Conservation (phyloP, 1,140 invertebrate genomes). For the Camponotus vicinus region DNA sequence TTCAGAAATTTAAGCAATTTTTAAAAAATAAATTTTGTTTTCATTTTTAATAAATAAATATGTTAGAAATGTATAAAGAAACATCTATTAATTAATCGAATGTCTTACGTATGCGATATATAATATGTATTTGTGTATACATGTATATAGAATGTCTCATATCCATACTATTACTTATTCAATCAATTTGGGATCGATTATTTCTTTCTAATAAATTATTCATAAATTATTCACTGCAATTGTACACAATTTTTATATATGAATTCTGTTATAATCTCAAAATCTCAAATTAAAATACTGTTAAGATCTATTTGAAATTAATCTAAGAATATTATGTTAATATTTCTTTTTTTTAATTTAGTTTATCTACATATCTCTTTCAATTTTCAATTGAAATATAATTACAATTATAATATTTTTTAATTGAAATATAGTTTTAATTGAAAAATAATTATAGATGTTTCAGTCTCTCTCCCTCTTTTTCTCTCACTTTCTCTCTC, state of each 20-base stretch:
- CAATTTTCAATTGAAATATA: background rate
- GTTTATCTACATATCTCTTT: background rate
- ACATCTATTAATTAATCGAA: background rate
- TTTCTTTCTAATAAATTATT: background rate
- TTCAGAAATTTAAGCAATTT: background rate
- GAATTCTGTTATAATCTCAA: background rate
- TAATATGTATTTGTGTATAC: background rate
- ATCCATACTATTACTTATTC: background rate
- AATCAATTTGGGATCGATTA: background rate
- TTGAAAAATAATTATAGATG: background rate
- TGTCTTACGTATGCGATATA: background rate
- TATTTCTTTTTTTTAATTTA: background rate
- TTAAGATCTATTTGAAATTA: slow-evolving; percentile 24
- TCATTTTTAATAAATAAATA: background rate
- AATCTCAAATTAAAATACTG: background rate
- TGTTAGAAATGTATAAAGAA: background rate
- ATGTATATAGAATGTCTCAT: background rate
- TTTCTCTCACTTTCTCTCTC: too few relatives aligned
- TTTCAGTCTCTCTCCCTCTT: too few relatives aligned
- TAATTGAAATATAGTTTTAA: too few relatives aligned
- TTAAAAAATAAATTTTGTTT: background rate
- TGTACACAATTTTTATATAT: background rate
- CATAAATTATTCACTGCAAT: background rate
- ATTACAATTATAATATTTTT: background rate
- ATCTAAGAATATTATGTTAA: background rate